Base-by-base conservation (phyloP, 2,888 invertebrate genomes). In the Abrostola triplasia region DNA sequence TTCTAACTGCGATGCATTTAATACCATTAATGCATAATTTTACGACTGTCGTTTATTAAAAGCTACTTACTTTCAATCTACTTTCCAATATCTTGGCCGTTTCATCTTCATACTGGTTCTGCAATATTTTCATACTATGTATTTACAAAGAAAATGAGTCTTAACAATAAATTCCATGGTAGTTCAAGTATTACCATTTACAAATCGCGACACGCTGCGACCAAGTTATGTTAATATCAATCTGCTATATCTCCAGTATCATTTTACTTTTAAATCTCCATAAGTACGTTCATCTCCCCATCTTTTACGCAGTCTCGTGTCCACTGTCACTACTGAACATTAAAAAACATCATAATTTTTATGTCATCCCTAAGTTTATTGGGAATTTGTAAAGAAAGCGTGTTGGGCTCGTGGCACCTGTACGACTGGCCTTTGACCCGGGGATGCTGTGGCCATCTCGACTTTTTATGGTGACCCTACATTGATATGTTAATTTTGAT, bases 401-500 rank as follows among this genome's bases (percentile, higher is more conserved):
- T 80, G 80, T 66, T 70, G 7, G 67, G 71, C 80, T 80, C 82
- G 82, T 76, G 82, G 73, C 76, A 72, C 64, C 58, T 51, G 78
- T 56, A 59, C 56, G 50, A 12, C 48, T 70, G 82, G 61, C 73
- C 78, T 76, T 51, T 76, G 78, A 75, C 76, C 80, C 66, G 48
- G 71, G 76, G 80, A 81, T 76, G 80, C 82, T 80, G 79, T 55
- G 80, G 80, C 77, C 80, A 80, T 72, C 80, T 70, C 61, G 59
- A 41, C 53, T 75, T 73, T 72, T 75, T 75, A 58, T 59, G 55
- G n/a, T 64, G 76, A 64, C 72, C 80, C 69, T 68, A 61, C 51
- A 63, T 73, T 71, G 68, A 74, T 70, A 80, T 80, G 79, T 65
- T 79, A 77, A 80, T 77, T 55, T 68, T 54, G 48, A 56, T 61